Base-by-base conservation (phyloP, 2,888 invertebrate species). In the Stenotaenia linearis region DNA sequence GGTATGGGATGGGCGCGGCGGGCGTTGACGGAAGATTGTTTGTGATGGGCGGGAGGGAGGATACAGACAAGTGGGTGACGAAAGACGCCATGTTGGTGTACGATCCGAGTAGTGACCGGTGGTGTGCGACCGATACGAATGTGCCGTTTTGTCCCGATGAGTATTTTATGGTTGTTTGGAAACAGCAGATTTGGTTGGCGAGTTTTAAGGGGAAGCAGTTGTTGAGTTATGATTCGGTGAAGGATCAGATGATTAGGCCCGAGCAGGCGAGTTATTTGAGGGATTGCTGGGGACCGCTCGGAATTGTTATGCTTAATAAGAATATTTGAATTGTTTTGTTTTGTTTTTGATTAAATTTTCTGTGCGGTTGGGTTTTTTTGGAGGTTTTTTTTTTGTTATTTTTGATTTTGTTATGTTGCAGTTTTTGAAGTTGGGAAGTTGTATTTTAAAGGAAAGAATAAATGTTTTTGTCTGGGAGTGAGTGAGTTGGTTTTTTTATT, bases 161-260 rank as follows among this genome's bases (percentile, higher is more conserved):
- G 30, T 77, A 77, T 28, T 77, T 77, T 23, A 77, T 77, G 77
- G 77, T 77, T 10, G 77, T 77, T 6, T 77, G 77, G 77, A 77
- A 77, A 21, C 77, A 77, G 37, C 77, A 77, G 77, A 77, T 77
- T 30, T 77, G 77, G 77, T 23, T 77, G 50, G 77, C 77, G 10
- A 37, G 37, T 23, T 77, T 77, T n/a, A 77, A 77, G n/a, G 77
- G 77, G 3, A 77, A 77, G 23, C 77, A 77, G 50, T 28, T 77
- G 21, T 23, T 77, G 12, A 12, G 10, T 9, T 77, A 77, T 45
- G 77, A 77, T 77, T 77, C 77, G 18, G 77, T 77, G 6, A 77
- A 77, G n/a, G 77, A 77, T 45, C 77, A 77, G 40, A 77, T 77
- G 77, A 77, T 77, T 23, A 7, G 77, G 6, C 77, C 77, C 12